Percentiles rank a stretch among this genome's conserved stretches.
Conservation (phyloP, 2,888 invertebrate genomes). For the Hirtodrosophila trivittata region DNA sequence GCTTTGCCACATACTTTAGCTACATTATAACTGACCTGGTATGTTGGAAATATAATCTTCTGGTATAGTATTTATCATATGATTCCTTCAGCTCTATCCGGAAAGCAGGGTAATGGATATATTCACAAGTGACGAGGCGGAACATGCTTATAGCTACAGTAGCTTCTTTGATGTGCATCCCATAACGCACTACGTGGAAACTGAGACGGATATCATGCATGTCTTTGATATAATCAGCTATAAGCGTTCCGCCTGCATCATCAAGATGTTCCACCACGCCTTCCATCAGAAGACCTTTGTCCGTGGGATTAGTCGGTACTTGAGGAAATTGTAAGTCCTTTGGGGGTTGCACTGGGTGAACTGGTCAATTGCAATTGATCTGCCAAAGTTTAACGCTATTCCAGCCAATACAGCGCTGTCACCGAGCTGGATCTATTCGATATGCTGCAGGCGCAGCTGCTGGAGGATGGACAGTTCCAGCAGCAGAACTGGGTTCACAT, state of each 20-base stretch:
- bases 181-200: conserved; percentile 81
- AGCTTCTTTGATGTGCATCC: conserved; percentile 73
- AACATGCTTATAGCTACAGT: conserved; percentile 73
- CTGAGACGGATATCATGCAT: conserved; percentile 71
- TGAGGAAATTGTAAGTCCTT: conserved; percentile 81
- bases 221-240: conserved; percentile 88
- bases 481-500: conserved; percentile 63
- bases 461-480: conserved; percentile 60
- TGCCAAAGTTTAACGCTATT: conserved; percentile 71
- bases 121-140: conserved; percentile 84
- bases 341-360: conserved; percentile 36
- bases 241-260: conserved; percentile 85
- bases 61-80: no score
- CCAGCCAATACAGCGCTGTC: conserved; percentile 80
- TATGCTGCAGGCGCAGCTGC: conserved; percentile 69
- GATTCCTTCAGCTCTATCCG: conserved; percentile 85
- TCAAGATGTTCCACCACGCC: conserved; percentile 83
- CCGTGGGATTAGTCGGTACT: conserved; percentile 68
- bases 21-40: conserved; percentile 81
- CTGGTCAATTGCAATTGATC: conserved; percentile 79
- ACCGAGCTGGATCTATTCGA: conserved; percentile 80
- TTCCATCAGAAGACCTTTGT: conserved; percentile 79
- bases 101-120: conserved; percentile 88
- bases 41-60: no score
- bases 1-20: conserved; percentile 86